Evolutionary conservation across 2,888 invertebrate genomes (phyloP).

Genomic region (Coleophora flavipennella): DNA sequence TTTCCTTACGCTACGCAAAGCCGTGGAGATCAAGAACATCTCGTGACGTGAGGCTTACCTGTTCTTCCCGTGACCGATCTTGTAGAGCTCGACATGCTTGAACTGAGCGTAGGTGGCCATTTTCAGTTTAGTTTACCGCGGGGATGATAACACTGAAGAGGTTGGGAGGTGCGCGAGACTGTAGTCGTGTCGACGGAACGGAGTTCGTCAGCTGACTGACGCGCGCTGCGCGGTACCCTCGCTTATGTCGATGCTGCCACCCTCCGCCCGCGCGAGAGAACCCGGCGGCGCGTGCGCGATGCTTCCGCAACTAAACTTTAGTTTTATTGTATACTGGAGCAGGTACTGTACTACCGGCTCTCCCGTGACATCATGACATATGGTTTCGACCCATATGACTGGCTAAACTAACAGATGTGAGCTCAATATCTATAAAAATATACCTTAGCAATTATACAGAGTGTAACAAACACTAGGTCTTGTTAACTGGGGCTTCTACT

Average conservation of each 20-base stretch:
- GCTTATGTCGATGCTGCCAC: constrained; percentile 65
- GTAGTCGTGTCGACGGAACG: constrained; percentile 23
- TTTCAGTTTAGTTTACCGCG: constrained; percentile 22
- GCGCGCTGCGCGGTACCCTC: constrained; percentile 57
- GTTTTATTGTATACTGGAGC: constrained; percentile 26
- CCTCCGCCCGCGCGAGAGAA: constrained; percentile 60
- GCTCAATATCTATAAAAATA: too few species aligned
- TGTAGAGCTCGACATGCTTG: constrained; percentile 94
- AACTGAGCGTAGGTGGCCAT: constrained; percentile 95
- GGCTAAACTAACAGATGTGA: constrained; percentile 20
- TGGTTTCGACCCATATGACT: constrained; percentile 25
- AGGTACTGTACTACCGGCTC: constrained; percentile 20
- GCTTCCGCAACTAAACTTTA: constrained; percentile 40
- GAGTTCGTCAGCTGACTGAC: constrained; percentile 66
- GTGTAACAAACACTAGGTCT: too few species aligned
- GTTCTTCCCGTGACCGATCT: constrained; percentile 94
- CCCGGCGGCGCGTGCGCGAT: constrained; percentile 46
- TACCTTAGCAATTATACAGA: too few species aligned
- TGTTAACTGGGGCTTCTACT: too few species aligned
- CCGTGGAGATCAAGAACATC: constrained; percentile 22
- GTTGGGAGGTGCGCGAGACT: constrained; percentile 17
- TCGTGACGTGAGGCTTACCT: constrained; percentile 70
- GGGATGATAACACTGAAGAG: constrained; percentile 22
- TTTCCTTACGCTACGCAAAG: constrained; percentile 18
- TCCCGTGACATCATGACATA: constrained; percentile 30